Evolutionary conservation across 1,140 invertebrate species (phyloP).

Genomic region (Tyrophagus putrescentiae): DNA sequence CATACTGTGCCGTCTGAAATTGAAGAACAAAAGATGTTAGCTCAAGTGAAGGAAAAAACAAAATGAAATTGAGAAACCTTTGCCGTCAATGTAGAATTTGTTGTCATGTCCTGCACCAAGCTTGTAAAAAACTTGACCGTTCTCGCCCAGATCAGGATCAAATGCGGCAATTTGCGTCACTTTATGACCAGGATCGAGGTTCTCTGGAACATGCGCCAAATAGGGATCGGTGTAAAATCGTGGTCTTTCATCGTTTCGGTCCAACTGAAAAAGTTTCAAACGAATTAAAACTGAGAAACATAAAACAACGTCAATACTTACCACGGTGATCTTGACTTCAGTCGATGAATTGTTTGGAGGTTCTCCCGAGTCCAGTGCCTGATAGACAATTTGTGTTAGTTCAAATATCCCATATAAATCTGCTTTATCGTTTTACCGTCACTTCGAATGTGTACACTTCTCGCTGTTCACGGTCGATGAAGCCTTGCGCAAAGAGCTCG

Average conservation of each 20-base stretch:
- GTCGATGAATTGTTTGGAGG: slow-evolving; percentile 47
- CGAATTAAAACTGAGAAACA: neutral
- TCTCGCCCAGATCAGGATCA: slow-evolving; percentile 30
- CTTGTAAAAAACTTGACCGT: slow-evolving; percentile 32
- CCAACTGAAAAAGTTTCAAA: slow-evolving; percentile 7
- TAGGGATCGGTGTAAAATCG: slow-evolving; percentile 36
- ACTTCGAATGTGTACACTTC: slow-evolving; percentile 55
- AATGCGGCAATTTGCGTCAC: slow-evolving; percentile 31
- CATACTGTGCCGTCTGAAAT: slow-evolving; percentile 52
- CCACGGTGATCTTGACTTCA: slow-evolving; percentile 57
- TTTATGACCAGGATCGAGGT: slow-evolving; percentile 32
- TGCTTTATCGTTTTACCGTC: slow-evolving; percentile 38
- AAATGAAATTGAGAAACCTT: slow-evolving; percentile 23
- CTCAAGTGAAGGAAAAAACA: neutral
- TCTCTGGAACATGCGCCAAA: slow-evolving; percentile 34
- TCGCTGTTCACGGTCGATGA: slow-evolving; percentile 57
- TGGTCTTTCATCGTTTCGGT: slow-evolving; percentile 40
- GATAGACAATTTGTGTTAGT: slow-evolving; percentile 26
- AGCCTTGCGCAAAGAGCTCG: slow-evolving; percentile 53
- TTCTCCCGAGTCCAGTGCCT: slow-evolving; percentile 48
- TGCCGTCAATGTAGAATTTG: slow-evolving; percentile 31
- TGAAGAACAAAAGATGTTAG: neutral
- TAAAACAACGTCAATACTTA: slow-evolving; percentile 11
- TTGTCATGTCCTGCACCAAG: slow-evolving; percentile 30
- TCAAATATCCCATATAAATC: neutral